Base-by-base conservation (phyloP, 2,888 invertebrate species). In the Andrena camellia region DNA sequence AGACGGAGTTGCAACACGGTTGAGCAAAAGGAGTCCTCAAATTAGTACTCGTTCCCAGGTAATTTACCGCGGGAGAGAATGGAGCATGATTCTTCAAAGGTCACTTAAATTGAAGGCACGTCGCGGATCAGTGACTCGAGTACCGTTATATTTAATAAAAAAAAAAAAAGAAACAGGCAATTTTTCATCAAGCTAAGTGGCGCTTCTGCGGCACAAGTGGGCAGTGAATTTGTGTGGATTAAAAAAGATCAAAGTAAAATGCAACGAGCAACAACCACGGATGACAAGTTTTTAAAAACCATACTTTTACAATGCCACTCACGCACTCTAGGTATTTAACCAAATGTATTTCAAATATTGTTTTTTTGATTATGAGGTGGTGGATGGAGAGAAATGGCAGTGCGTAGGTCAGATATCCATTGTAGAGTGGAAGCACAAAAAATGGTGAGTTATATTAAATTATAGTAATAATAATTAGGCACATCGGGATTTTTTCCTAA, bases 141-240 rank as follows among this genome's bases (percentile, higher is more conserved):
- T 26, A 10, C 6, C 10, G 26, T 48, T 57, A 33, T 26, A 33
- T 23, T 71, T 10, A 23, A n/a, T 10, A 42, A 52, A 10, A 31
- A 42, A 52, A 10, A 31, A 42, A 8, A 29, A 1, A 60, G 13
- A 23, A n/a, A 0, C 13, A 0, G 31, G 3, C 23, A 6, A 72
- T 63, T 69, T 79, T 69, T 77, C 63, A 68, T 63, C 62, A 63
- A 20, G 23, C 42, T 77, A 50, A 79, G 68, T 79, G 77, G 57
- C 26, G 31, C 60, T 48, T 17, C 54, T 17, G 31, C 23, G 54
- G 23, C 52, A 48, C n/a, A 63, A 33, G 26, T 62, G 50, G 33
- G 17, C 54, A 23, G 29, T 0, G 20, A 54, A 63, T 76, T 76
- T 70, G 48, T 23, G 42, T 20, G 29, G 60, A 50, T 59, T 48